Evolutionary conservation across 1,140 invertebrate species (phyloP), one percentile per base, ranked within the genome.

Genomic region (Drosophila punjabiensis): DNA sequence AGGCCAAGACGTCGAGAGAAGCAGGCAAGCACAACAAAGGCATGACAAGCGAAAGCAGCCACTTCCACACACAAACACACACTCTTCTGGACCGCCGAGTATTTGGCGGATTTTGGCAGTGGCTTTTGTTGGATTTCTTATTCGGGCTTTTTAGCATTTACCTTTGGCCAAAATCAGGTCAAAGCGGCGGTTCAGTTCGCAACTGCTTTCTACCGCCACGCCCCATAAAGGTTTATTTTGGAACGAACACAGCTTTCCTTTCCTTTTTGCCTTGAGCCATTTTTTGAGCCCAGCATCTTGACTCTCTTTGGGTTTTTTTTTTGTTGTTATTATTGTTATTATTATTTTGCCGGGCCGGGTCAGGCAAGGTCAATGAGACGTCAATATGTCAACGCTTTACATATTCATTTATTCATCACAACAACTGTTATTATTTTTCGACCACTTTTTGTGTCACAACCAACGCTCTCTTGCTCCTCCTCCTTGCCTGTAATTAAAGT

Each of bases 201-300:
- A 58, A n/a, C 55, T 86, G 82, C 81, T 89, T 90, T 90, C 86
- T 89, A 90, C 89, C 76, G 75, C 75, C 82, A 76, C 87, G 66
- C 74, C 81, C 71, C 67, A 30, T 4, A 50, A 53, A 68, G 41
- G 52, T 63, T 69, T 63, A 53, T 70, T 78, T 78, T 69, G 35
- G 64, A 24, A 24, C 24, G 24, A 24, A 55, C 48, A 33, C 76
- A 62, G 76, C 76, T 79, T 78, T 78, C 76, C 56, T 77, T 78
- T 77, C 58, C 64, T 56, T 60, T 77, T 77, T 45, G 64, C 39
- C 28, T 24, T 33, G 30, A 11, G 45, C 30, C 52, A 32, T 43
- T 41, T n/a, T 24, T 24, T 24, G 3, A 24, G 18, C 11, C 14
- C 61, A 53, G 56, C 64, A 69, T 69, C 50, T 68, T 43, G 39